A percentile compares a stretch with the other conserved stretches of the same genome.
Evolutionary conservation across 2,113 vertebrate genomes (phyloP).

Genomic region (Corythornis madagascariensis): DNA sequence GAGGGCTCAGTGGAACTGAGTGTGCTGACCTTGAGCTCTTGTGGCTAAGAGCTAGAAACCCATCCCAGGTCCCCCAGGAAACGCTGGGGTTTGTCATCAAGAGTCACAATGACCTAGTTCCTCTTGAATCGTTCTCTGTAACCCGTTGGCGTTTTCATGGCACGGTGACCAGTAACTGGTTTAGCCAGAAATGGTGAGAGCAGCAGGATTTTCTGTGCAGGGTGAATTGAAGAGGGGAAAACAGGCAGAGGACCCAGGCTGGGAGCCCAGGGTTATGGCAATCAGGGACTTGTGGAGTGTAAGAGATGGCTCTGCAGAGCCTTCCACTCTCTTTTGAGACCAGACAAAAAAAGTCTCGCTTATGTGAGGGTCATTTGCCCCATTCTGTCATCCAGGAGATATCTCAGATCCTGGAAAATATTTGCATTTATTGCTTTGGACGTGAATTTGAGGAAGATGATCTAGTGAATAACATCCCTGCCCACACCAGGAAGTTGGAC

Average conservation of each 20-base stretch:
- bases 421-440: not conserved
- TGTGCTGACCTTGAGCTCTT: not conserved
- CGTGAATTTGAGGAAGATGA: not conserved
- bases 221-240: not conserved
- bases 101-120: not conserved
- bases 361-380: not conserved
- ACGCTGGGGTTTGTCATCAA: not conserved
- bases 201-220: not conserved
- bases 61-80: not conserved
- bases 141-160: not conserved
- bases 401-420: not conserved
- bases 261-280: not conserved
- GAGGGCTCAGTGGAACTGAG: slow-evolving; percentile 21
- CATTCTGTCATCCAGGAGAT: not conserved
- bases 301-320: not conserved
- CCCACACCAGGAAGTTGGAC: not conserved
- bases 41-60: not conserved
- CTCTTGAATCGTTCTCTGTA: not conserved
- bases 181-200: not conserved
- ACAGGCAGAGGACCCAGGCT: not conserved
- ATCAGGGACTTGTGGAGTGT: not conserved
- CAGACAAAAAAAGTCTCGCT: not conserved
- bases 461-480: not conserved
- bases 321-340: not conserved
- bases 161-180: not conserved